Evolutionary conservation across 2,888 invertebrate species (phyloP), one percentile per base, ranked within the genome.

Genomic region (Azorinus chamasolen): DNA sequence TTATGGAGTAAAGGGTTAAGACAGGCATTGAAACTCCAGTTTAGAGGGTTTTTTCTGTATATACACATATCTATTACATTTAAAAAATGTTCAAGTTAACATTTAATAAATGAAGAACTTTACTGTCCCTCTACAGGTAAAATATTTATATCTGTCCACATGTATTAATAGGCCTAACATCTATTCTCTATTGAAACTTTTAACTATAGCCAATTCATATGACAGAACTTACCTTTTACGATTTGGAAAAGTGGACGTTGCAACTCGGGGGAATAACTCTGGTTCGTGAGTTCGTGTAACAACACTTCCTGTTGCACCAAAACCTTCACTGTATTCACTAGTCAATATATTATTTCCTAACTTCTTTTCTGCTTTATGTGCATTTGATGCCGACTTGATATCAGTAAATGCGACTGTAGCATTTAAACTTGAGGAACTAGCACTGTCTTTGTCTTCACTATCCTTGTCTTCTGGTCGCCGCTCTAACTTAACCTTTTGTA

Each of bases 401-500:
- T 98, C 98, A 96, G 97, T 97, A 95, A 98, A 98, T 50, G 93
- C 93, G 74, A 93, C 92, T 45, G 91, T 90, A 32, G 92, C 92
- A 32, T 87, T 85, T 27, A 83, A 69, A 66, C 64, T 74, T 1
- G 80, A 73, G 27, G 51, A 41, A 62, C 55, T 32, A 0, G 77
- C 59, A 24, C 50, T 59, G 50, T 79, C 79, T 41, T 85, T 83
- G 55, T 87, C 86, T 37, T 73, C 59, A 24, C 51, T 59, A n/a
- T 80, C 80, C 24, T 63, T 72, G 62, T 87, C 86, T 50, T 88
- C 85, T 83, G 91, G 85, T 83, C 89, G 78, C 90, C 96, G 95
- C 95, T 97, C 95, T 94, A 97, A 95, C 95, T 97, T 97, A 95
- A 97, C 97, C 95, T 97, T 97, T 95, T 98, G 98, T 95, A 98